Conservation (phyloP, 2,113 vertebrate species). For the Proteles cristata region DNA sequence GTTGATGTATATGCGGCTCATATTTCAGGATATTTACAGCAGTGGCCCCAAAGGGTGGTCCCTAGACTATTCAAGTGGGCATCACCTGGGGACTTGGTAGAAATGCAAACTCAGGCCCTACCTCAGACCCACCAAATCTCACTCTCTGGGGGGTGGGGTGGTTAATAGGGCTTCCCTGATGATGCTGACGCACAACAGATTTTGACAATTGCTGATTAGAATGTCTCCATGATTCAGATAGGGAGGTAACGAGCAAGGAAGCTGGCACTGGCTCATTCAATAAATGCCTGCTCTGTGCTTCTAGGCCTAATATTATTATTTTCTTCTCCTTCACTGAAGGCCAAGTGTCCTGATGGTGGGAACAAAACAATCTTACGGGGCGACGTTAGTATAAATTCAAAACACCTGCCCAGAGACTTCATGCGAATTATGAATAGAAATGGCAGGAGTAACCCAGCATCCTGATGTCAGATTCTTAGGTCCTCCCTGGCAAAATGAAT, state of each 20-base stretch:
- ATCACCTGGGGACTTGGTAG: neutral
- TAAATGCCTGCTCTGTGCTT: constrained; percentile 44
- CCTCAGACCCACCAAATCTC: constrained; percentile 1
- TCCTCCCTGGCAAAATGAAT: constrained; percentile 24
- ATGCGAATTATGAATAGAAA: neutral
- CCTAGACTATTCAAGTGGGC: neutral
- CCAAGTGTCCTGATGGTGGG: constrained; percentile 48
- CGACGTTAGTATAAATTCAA: constrained; percentile 47
- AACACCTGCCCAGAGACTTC: constrained; percentile 19
- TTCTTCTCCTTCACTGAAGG: constrained; percentile 50
- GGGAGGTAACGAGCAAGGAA: neutral
- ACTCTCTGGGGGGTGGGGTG: neutral
- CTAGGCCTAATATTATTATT: constrained; percentile 54
- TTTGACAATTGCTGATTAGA: constrained; percentile 47
- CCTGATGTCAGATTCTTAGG: neutral
- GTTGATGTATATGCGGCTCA: neutral
- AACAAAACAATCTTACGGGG: constrained; percentile 48
- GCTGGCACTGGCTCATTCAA: constrained; percentile 36
- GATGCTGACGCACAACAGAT: neutral
- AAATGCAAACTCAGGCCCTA: neutral
- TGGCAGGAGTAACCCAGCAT: neutral
- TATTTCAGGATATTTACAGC: constrained; percentile 21
- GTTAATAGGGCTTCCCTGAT: neutral
- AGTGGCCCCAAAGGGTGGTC: neutral
- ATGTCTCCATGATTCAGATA: constrained; percentile 22